These are phyloP conservation scores for Pteronura brasiliensis DNA, from an alignment of 2,113 vertebrate genomes.

Conservation along the genomic window DNA sequence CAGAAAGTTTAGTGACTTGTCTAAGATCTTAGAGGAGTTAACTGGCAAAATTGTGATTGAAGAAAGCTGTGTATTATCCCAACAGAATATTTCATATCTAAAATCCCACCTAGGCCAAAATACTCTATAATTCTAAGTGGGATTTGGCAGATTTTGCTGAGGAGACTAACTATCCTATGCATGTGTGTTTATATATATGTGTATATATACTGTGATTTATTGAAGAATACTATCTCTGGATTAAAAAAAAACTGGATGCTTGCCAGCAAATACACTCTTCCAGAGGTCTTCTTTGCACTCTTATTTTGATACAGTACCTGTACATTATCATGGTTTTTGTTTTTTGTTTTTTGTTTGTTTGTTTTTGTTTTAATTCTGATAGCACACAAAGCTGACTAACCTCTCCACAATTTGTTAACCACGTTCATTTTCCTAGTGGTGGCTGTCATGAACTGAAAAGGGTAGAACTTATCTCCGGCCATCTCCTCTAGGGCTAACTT, in stretches of 20 bases:
- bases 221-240: background rate
- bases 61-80: background rate
- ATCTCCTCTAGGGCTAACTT: background rate
- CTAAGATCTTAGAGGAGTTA: background rate
- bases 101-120: background rate
- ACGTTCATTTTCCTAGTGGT: slow-evolving; percentile 44
- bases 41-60: background rate
- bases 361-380: background rate
- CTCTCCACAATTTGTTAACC: slow-evolving; percentile 43
- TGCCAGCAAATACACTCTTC: background rate
- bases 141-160: background rate
- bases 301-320: background rate
- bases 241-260: background rate
- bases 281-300: background rate
- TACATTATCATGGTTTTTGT: background rate
- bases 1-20: background rate
- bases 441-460: slow-evolving; percentile 38
- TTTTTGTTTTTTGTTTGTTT: too few species aligned
- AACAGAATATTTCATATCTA: background rate
- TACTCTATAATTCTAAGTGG: background rate
- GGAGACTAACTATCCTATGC: background rate
- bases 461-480: slow-evolving; percentile 45
- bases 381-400: background rate
- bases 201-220: background rate
- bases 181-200: background rate